Conservation (phyloP, 2,113 vertebrate genomes). For the Motacilla alba region DNA sequence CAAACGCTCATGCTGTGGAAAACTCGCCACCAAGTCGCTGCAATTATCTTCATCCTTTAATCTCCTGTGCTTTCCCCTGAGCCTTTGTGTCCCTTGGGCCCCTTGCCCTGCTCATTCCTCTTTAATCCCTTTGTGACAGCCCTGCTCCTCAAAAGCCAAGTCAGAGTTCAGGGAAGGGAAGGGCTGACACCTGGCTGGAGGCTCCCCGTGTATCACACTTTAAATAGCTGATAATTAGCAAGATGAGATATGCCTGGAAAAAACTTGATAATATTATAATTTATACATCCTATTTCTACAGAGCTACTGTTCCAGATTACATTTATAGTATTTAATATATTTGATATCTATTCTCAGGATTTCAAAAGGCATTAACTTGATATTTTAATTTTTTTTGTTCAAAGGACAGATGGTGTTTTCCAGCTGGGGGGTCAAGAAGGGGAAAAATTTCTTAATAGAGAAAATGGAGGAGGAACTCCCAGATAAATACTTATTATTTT, state of each 20-base stretch:
- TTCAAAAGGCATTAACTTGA: neutral
- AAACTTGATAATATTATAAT: neutral
- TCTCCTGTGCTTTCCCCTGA: neutral
- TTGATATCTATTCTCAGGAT: neutral
- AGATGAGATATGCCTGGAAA: neutral
- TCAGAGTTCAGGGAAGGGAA: neutral
- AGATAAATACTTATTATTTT: neutral
- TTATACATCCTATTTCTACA: neutral
- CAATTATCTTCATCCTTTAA: neutral
- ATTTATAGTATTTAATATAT: neutral
- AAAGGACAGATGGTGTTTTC: neutral
- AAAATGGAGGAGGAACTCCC: neutral
- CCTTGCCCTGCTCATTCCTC: neutral
- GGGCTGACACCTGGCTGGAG: neutral
- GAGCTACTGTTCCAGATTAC: neutral
- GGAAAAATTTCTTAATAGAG: neutral
- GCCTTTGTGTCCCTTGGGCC: neutral
- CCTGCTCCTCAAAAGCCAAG: neutral
- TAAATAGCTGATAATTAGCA: neutral
- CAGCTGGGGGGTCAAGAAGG: neutral
- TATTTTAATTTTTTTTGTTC: neutral
- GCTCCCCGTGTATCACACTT: fast-evolving
- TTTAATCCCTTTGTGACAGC: neutral
- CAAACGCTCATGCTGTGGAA: fast-evolving
- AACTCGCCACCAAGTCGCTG: neutral